Conservation (phyloP, 2,888 invertebrate genomes). For the Laothoe populi region DNA sequence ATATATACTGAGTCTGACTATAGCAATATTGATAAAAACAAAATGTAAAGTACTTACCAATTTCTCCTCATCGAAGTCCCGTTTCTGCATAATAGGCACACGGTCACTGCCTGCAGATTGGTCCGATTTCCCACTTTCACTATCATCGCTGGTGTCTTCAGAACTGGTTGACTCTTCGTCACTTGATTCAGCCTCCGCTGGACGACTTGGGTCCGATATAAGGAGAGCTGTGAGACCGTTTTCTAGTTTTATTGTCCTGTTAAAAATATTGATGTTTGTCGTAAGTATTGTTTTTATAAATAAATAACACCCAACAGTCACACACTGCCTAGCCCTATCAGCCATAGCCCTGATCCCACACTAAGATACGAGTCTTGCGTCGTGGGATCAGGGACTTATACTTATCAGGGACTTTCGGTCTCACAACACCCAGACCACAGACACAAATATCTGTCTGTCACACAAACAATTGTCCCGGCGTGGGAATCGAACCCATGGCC, state of each 20-base stretch:
- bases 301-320: no score
- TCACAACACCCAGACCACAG: no score
- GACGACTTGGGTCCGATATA: constrained; percentile 86
- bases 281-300: no score
- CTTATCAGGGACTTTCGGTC: no score
- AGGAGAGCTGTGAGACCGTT: constrained; percentile 90
- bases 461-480: no score
- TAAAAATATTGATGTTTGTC: constrained; percentile 14
- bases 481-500: no score
- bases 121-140: constrained; percentile 66
- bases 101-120: constrained; percentile 68
- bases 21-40: background rate
- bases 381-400: no score
- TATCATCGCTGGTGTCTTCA: constrained; percentile 71
- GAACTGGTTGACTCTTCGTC: constrained; percentile 66
- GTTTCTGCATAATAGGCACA: constrained; percentile 57
- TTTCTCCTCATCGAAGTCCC: constrained; percentile 77
- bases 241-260: constrained; percentile 69
- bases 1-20: no score
- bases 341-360: no score
- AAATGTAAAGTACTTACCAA: constrained; percentile 56
- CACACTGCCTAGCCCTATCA: no score
- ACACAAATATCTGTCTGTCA: no score
- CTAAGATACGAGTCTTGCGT: no score
- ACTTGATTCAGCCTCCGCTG: constrained; percentile 57